A percentile compares a stretch with the other conserved stretches of the same genome.
phyloP scores from a whole-genome alignment of 2,888 invertebrate genomes.

The Lamproptera curius region DNA sequence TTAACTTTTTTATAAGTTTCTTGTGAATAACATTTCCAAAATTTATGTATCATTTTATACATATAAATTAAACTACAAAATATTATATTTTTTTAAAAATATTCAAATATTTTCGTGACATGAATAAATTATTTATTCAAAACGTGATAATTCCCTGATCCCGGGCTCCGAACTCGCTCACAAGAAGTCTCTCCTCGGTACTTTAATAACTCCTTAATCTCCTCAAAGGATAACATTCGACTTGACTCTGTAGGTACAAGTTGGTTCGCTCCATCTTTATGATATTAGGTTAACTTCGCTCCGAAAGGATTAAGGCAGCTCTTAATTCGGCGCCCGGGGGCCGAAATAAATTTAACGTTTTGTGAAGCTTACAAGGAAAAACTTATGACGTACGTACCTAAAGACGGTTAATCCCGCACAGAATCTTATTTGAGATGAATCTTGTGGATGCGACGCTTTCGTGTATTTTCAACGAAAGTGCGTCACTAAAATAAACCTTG shows the following conservation, averaged over 20 bases:
- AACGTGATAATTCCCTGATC: conserved; percentile 3
- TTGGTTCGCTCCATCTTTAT: conserved; percentile 73
- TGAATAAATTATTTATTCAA: not conserved
- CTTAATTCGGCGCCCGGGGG: conserved; percentile 72
- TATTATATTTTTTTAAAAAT: not conserved
- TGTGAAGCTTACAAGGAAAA: conserved; percentile 72
- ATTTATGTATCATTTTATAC: too few relatives aligned
- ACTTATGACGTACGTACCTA: conserved; percentile 64
- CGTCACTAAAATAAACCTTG: conserved; percentile 21
- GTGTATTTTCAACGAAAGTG: conserved; percentile 15
- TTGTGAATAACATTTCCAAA: too few relatives aligned
- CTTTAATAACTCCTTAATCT: conserved; percentile 71
- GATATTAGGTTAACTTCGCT: conserved; percentile 74
- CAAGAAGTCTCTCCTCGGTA: conserved; percentile 12
- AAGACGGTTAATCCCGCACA: conserved; percentile 39
- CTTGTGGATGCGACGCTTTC: conserved; percentile 27
- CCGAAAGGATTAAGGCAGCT: conserved; percentile 73
- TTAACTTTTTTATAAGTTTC: too few relatives aligned
- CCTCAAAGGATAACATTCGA: conserved; percentile 70
- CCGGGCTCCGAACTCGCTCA: conserved; percentile 11
- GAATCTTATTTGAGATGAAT: conserved; percentile 46
- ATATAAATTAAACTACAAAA: too few relatives aligned
- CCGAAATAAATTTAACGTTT: conserved; percentile 74
- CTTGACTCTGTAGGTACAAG: conserved; percentile 66
- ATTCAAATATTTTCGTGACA: not conserved